Evolutionary conservation across 2,113 vertebrate genomes (phyloP).

Genomic region (Urocitellus parryii): DNA sequence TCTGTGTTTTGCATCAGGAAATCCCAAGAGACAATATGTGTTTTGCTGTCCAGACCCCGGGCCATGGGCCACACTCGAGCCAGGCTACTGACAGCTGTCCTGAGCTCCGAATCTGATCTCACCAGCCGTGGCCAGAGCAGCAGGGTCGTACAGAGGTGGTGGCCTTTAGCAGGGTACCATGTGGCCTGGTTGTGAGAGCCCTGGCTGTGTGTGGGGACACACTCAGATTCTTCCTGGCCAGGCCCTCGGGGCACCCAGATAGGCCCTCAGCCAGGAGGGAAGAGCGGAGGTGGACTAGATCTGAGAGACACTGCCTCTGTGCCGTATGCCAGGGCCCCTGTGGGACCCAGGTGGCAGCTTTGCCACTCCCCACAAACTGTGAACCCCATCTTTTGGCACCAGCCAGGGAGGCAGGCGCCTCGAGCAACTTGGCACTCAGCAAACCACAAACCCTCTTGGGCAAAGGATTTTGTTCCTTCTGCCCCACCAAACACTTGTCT

Average conservation of each 20-base stretch:
- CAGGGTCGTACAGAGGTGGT: fast-evolving
- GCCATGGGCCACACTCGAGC: not conserved
- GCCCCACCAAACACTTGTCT: slow-evolving; percentile 65
- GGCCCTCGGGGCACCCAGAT: fast-evolving
- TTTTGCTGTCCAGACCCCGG: slow-evolving; percentile 62
- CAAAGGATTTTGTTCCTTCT: slow-evolving; percentile 37
- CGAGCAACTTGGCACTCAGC: not conserved
- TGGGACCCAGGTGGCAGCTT: not conserved
- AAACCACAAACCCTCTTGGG: not conserved
- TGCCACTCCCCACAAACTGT: fast-evolving
- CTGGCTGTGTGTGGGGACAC: fast-evolving
- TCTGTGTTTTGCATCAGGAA: slow-evolving; percentile 31
- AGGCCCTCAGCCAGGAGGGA: fast-evolving
- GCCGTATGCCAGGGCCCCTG: not conserved
- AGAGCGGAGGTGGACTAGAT: not conserved
- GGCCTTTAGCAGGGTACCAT: fast-evolving
- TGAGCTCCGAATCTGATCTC: not conserved
- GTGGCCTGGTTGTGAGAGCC: not conserved
- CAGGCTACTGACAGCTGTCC: slow-evolving; percentile 64
- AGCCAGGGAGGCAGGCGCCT: not conserved
- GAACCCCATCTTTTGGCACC: not conserved
- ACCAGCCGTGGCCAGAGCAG: not conserved
- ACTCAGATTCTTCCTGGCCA: not conserved
- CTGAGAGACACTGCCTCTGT: fast-evolving
- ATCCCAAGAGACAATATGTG: slow-evolving; percentile 53